Conservation (phyloP, 2,888 invertebrate genomes). For the Drosophila picticornis region DNA sequence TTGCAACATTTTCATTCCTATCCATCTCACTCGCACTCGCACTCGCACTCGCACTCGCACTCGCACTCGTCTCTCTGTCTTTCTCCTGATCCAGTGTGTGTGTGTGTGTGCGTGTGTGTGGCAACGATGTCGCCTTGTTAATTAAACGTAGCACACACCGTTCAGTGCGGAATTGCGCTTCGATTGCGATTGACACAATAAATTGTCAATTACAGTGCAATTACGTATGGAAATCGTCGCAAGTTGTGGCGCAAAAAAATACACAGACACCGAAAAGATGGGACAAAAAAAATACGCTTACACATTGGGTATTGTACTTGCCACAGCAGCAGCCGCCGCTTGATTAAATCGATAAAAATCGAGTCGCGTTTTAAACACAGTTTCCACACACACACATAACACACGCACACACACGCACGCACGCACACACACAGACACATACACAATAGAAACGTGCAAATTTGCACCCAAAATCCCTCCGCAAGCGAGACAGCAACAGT, state of each 20-base stretch:
- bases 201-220: slow-evolving; percentile 82
- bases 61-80: background rate
- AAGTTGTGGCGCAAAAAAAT: slow-evolving; percentile 38
- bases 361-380: slow-evolving; percentile 71
- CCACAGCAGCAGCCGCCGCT: slow-evolving; percentile 51
- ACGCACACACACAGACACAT: slow-evolving; percentile 51
- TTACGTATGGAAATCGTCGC: slow-evolving; percentile 79
- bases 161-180: slow-evolving; percentile 67
- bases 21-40: background rate
- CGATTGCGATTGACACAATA: slow-evolving; percentile 82
- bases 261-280: slow-evolving; percentile 23
- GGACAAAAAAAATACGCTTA: slow-evolving; percentile 9
- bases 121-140: slow-evolving; percentile 76
- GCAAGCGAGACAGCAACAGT: background rate
- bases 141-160: slow-evolving; percentile 75
- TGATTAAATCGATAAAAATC: slow-evolving; percentile 81
- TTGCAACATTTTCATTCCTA: slow-evolving; percentile 19
- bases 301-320: slow-evolving; percentile 32
- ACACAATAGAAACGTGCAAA: slow-evolving; percentile 79
- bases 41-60: background rate
- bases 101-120: slow-evolving; percentile 32
- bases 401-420: background rate
- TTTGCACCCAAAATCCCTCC: slow-evolving; percentile 41
- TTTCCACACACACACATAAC: slow-evolving; percentile 47
- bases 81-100: background rate